A percentile compares a stretch with the other conserved stretches of the same genome.
phyloP scores from a whole-genome alignment of 2,888 invertebrate genomes.

The Hypsopygia costalis region DNA sequence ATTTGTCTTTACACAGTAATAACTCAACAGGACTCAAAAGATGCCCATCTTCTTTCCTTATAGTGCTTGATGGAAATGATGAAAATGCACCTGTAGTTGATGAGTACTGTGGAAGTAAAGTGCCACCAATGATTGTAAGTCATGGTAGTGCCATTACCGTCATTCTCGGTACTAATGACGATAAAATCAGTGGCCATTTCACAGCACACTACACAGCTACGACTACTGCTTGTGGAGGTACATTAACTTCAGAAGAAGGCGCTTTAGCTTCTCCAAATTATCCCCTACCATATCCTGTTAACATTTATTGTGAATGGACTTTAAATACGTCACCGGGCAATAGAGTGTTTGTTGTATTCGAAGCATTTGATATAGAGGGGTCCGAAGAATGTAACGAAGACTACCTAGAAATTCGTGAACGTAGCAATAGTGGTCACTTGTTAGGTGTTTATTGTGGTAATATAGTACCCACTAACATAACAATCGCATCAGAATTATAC shows the following conservation, averaged over 20 bases:
- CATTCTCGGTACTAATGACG: slow-evolving; percentile 49
- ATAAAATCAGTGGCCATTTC: slow-evolving; percentile 45
- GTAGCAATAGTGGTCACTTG: slow-evolving; percentile 81
- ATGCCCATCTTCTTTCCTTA: slow-evolving; percentile 54
- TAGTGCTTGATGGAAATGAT: slow-evolving; percentile 86
- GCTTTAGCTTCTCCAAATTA: slow-evolving; percentile 92
- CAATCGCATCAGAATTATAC: slow-evolving; percentile 83
- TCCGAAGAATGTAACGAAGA: slow-evolving; percentile 90
- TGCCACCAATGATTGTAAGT: slow-evolving; percentile 85
- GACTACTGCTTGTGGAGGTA: slow-evolving; percentile 89
- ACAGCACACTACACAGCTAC: slow-evolving; percentile 65
- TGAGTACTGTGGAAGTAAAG: slow-evolving; percentile 82
- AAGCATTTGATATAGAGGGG: slow-evolving; percentile 84
- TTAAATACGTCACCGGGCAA: slow-evolving; percentile 82
- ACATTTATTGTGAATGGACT: slow-evolving; percentile 88
- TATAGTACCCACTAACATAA: slow-evolving; percentile 80
- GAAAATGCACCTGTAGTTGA: slow-evolving; percentile 81
- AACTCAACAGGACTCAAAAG: slow-evolving; percentile 16
- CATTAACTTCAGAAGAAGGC: slow-evolving; percentile 84
- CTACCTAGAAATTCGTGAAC: slow-evolving; percentile 91
- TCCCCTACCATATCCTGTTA: slow-evolving; percentile 85
- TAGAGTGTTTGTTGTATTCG: slow-evolving; percentile 83
- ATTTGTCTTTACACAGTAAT: too few relatives aligned
- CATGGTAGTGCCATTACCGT: slow-evolving; percentile 83
- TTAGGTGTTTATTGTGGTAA: slow-evolving; percentile 87